Conservation (phyloP, 1,140 invertebrate species). For the Diachasma alloeum region DNA sequence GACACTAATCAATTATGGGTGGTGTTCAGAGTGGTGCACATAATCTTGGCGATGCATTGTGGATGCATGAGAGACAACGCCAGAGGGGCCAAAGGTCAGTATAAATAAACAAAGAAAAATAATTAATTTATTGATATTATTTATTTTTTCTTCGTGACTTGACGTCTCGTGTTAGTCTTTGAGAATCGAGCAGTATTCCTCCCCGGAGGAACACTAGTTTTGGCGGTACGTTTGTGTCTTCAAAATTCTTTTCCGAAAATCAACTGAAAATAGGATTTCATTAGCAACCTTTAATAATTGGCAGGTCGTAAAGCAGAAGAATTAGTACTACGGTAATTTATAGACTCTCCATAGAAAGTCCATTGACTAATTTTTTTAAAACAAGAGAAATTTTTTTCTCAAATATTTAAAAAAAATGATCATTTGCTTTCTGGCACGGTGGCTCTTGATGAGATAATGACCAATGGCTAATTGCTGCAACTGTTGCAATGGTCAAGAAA, state of each 20-base stretch:
- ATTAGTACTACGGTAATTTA: too few relatives aligned
- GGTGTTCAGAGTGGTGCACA: slow-evolving; percentile 60
- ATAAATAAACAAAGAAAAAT: not conserved
- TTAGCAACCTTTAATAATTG: not conserved
- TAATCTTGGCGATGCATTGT: slow-evolving; percentile 60
- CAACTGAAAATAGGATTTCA: too few relatives aligned
- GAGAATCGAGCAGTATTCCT: not conserved
- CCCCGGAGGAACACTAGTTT: not conserved
- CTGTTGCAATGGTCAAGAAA: slow-evolving; percentile 45
- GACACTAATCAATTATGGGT: slow-evolving; percentile 47
- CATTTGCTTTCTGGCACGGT: slow-evolving; percentile 16
- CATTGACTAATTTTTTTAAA: too few relatives aligned
- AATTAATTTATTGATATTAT: too few relatives aligned
- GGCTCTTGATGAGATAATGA: slow-evolving; percentile 24
- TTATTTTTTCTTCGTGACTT: too few relatives aligned
- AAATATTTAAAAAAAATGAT: too few relatives aligned
- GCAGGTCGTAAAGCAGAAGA: not conserved
- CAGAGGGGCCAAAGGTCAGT: slow-evolving; percentile 57
- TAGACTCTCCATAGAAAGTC: too few relatives aligned
- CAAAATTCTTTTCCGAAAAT: too few relatives aligned
- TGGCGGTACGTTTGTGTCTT: not conserved
- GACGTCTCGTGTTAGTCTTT: too few relatives aligned
- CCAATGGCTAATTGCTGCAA: slow-evolving; percentile 45
- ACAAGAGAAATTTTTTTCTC: too few relatives aligned
- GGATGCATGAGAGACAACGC: slow-evolving; percentile 60